phyloP scores from a whole-genome alignment of 2,797 vertebrate genomes.

The Gallirallus australis region DNA sequence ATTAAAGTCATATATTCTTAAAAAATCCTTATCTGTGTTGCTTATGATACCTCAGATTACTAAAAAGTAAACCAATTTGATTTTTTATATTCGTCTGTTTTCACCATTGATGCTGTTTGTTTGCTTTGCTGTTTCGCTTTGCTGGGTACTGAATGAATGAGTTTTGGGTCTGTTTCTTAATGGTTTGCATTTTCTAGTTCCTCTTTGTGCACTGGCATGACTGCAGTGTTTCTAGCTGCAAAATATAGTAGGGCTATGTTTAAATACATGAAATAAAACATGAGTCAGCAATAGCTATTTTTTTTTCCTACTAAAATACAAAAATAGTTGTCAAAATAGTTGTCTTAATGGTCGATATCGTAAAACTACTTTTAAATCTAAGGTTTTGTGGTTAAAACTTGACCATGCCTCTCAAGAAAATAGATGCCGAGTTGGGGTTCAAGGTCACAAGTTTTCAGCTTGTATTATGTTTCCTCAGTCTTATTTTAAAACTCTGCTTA shows the following conservation, averaged over 20 bases:
- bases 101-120: neutral
- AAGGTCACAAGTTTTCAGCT: neutral
- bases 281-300: neutral
- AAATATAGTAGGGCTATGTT: conserved; percentile 2
- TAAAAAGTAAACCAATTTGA: neutral
- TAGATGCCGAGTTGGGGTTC: neutral
- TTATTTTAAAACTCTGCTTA: neutral
- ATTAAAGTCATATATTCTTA: conserved; percentile 68
- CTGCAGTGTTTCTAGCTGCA: neutral
- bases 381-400: neutral
- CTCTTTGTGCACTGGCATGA: neutral
- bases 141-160: neutral
- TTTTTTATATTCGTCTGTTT: neutral
- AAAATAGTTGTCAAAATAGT: neutral
- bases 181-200: neutral
- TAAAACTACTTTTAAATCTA: neutral
- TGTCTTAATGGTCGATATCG: neutral
- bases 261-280: neutral
- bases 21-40: conserved; percentile 47
- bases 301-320: neutral
- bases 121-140: neutral
- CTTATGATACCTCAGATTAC: conserved; percentile 44
- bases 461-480: neutral
- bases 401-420: neutral
- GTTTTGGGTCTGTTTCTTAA: neutral